Evolutionary conservation across 2,113 vertebrate genomes (phyloP).

Genomic region (Brachypteracias leptosomus): DNA sequence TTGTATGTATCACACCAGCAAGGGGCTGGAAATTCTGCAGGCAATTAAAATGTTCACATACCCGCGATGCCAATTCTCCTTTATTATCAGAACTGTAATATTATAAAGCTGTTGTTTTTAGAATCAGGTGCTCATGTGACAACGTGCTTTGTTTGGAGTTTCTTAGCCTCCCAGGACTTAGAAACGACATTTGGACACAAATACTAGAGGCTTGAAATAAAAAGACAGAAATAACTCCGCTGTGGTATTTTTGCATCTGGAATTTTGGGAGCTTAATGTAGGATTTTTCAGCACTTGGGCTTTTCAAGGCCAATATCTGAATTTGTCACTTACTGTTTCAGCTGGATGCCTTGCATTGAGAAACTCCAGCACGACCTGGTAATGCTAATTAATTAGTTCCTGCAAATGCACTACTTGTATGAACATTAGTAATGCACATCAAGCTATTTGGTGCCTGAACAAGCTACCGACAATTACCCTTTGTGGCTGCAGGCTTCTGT

Average conservation of each 20-base stretch:
- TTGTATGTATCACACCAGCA: background rate
- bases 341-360: background rate
- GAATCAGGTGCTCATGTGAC: background rate
- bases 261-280: background rate
- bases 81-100: background rate
- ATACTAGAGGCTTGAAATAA: background rate
- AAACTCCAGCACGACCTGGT: background rate
- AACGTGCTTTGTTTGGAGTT: background rate
- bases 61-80: background rate
- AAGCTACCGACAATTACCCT: background rate
- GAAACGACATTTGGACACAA: background rate
- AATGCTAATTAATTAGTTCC: background rate
- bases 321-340: background rate
- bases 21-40: background rate
- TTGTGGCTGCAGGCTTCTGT: background rate
- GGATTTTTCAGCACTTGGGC: background rate
- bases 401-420: background rate
- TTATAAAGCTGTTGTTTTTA: background rate
- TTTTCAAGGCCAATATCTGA: background rate
- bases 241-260: background rate
- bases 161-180: background rate
- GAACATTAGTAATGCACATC: background rate
- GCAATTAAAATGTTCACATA: background rate
- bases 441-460: background rate
- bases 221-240: background rate